A percentile compares a stretch with the other conserved stretches of the same genome.
Evolutionary conservation across 2,888 invertebrate genomes (phyloP).

Genomic region (Chydorus sphaericus): DNA sequence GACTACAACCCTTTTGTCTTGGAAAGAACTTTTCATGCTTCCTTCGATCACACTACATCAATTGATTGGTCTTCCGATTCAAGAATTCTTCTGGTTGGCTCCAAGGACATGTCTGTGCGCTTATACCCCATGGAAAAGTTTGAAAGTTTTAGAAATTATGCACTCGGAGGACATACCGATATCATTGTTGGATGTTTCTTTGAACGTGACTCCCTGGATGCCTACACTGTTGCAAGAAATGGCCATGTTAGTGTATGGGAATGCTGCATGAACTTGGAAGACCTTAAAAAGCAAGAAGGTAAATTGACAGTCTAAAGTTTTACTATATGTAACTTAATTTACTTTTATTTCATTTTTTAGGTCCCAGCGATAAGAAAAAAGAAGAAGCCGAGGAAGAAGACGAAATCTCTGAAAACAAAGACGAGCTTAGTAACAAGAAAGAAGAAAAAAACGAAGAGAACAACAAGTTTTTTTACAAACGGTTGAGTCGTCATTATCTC

Average conservation of each 20-base stretch:
- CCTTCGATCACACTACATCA: constrained; percentile 68
- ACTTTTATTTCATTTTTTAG: constrained; percentile 10
- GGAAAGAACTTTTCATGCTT: constrained; percentile 63
- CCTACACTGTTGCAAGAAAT: constrained; percentile 67
- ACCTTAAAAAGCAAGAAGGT: constrained; percentile 36
- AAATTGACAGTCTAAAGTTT: constrained; percentile 5
- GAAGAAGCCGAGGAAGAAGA: constrained; percentile 21
- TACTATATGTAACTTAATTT: constrained; percentile 11
- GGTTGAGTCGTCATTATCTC: constrained; percentile 55
- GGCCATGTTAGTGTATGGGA: constrained; percentile 78
- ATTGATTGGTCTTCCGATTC: constrained; percentile 90
- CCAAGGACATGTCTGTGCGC: constrained; percentile 71
- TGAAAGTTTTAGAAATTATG: constrained; percentile 57
- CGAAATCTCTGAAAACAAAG: not conserved
- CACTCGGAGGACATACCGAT: constrained; percentile 72
- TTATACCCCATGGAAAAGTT: constrained; percentile 62
- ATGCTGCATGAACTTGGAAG: constrained; percentile 55
- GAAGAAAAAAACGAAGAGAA: constrained; percentile 23
- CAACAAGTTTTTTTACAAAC: constrained; percentile 46
- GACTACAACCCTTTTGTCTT: constrained; percentile 79
- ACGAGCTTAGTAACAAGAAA: not conserved
- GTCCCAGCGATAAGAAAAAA: constrained; percentile 23
- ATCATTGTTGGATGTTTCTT: constrained; percentile 75
- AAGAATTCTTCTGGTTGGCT: constrained; percentile 70
- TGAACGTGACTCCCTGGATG: constrained; percentile 66